Conservation (phyloP, 2,113 vertebrate genomes). For the Myotis brandtii region DNA sequence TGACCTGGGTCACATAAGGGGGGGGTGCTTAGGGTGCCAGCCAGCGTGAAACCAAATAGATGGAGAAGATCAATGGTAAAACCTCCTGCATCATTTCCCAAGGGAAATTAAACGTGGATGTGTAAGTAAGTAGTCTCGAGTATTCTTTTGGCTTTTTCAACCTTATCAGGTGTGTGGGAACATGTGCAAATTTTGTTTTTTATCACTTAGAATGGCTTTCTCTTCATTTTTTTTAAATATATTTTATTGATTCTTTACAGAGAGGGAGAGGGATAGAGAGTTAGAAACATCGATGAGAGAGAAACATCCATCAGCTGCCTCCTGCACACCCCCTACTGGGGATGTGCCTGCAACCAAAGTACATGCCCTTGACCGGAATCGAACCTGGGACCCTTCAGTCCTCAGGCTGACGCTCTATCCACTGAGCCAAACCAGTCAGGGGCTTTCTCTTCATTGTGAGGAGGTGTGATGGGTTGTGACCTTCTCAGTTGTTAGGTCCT, state of each 20-base stretch:
- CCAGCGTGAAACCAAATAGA: neutral
- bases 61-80: neutral
- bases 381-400: too few relatives aligned
- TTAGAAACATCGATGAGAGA: too few relatives aligned
- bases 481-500: neutral
- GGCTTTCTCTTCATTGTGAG: neutral
- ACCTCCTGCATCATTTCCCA: neutral
- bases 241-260: too few relatives aligned
- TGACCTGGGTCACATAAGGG: accelerated
- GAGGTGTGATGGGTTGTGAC: neutral
- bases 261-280: too few relatives aligned
- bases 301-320: too few relatives aligned
- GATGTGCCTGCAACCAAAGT: too few relatives aligned
- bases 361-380: too few relatives aligned
- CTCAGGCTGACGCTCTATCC: too few relatives aligned
- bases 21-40: neutral
- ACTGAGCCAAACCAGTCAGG: too few relatives aligned
- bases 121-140: too few relatives aligned
- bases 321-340: too few relatives aligned
- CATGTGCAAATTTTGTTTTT: too few relatives aligned
- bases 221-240: neutral
- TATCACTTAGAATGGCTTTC: neutral
- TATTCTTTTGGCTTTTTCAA: neutral
- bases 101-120: accelerated
- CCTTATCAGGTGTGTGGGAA: neutral